Evolutionary conservation across 2,113 vertebrate genomes (phyloP).

Genomic region (Leptobrachium leishanense): DNA sequence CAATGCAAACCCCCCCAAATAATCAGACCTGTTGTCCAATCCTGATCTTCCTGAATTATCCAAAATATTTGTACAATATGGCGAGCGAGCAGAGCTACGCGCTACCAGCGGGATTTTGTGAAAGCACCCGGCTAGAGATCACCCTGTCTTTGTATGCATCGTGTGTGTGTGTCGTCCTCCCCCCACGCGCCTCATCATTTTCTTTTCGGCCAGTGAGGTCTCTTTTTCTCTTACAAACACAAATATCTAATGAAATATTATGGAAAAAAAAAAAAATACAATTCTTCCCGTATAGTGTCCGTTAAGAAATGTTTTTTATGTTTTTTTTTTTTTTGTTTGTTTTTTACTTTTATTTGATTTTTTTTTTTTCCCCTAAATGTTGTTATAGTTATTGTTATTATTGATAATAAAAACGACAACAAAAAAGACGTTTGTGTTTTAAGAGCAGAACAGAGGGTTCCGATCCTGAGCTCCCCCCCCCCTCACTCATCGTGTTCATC

Average conservation of each 20-base stretch:
- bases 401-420: constrained; percentile 26
- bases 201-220: constrained; percentile 30
- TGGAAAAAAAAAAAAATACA: constrained; percentile 1
- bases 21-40: too few relatives aligned
- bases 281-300: constrained; percentile 5
- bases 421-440: constrained; percentile 38
- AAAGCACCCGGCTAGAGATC: background rate
- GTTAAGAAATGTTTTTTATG: constrained; percentile 29
- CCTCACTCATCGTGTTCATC: constrained; percentile 7
- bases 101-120: background rate
- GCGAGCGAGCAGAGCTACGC: background rate
- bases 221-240: constrained; percentile 47
- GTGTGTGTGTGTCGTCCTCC: constrained; percentile 35
- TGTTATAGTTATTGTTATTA: constrained; percentile 37
- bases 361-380: constrained; percentile 38
- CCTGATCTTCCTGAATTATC: background rate
- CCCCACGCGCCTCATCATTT: constrained; percentile 3
- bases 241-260: constrained; percentile 31
- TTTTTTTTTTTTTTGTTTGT: background rate
- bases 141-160: constrained; percentile 41
- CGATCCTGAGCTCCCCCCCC: background rate
- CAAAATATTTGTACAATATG: background rate
- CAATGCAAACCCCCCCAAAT: too few relatives aligned
- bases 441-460: constrained; percentile 28
- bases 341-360: background rate